Evolutionary conservation across 2,888 invertebrate genomes (phyloP).

Genomic region (Melikaiella ostensackeni): DNA sequence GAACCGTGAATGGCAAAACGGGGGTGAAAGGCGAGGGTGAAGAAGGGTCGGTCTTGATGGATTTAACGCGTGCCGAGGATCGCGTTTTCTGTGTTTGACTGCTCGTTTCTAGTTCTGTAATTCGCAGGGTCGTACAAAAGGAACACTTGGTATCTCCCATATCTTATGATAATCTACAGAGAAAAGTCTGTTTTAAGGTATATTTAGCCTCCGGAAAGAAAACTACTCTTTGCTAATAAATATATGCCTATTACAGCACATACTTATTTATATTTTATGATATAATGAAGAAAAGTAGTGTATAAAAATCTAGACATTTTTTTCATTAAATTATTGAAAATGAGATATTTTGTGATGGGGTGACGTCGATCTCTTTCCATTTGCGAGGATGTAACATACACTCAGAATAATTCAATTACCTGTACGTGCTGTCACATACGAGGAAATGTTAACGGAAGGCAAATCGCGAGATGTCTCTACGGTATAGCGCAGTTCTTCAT

Average conservation of each 20-base stretch:
- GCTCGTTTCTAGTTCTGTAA: slow-evolving; percentile 37
- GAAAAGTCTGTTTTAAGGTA: neutral
- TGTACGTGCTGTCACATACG: slow-evolving; percentile 21
- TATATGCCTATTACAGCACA: neutral
- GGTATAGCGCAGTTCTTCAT: slow-evolving; percentile 7
- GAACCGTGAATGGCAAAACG: slow-evolving; percentile 26
- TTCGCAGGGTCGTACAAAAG: neutral
- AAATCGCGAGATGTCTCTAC: neutral
- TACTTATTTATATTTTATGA: neutral
- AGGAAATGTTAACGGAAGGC: neutral
- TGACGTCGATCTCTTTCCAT: neutral
- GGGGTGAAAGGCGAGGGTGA: slow-evolving; percentile 31
- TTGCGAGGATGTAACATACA: neutral
- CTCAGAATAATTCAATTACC: slow-evolving; percentile 24
- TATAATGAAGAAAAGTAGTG: neutral
- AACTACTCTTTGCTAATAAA: too few species aligned
- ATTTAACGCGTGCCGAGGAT: slow-evolving; percentile 27
- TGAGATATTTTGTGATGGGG: neutral
- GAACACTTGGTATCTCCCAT: neutral
- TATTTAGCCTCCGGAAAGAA: neutral
- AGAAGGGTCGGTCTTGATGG: slow-evolving; percentile 32
- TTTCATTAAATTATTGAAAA: neutral
- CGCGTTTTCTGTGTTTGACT: slow-evolving; percentile 36
- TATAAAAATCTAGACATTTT: too few species aligned
- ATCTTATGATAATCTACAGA: neutral